Conservation (phyloP, 2,113 vertebrate species). For the Corythornis cristatus region DNA sequence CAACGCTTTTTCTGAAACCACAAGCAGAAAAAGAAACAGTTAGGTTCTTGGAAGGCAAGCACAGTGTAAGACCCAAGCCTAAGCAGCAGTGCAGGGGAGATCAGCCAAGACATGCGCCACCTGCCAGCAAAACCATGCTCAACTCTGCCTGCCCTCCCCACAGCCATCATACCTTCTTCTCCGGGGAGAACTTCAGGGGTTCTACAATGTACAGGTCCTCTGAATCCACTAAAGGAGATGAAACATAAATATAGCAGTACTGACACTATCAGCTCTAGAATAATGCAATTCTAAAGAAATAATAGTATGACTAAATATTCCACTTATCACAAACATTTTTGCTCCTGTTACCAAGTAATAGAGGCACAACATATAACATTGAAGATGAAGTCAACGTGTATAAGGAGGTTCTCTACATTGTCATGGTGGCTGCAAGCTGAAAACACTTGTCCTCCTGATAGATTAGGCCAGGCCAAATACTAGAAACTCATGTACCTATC, state of each 20-base stretch:
- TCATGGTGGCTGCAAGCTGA: not conserved
- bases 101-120: not conserved
- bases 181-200: conserved; percentile 97
- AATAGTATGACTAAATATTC: not conserved
- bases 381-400: not conserved
- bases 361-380: not conserved
- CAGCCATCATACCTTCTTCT: conserved; percentile 92
- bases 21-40: not conserved
- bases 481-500: not conserved
- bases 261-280: not conserved
- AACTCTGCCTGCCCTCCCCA: not conserved
- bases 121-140: not conserved
- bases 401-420: not conserved
- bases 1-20: conserved; percentile 90
- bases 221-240: conserved; percentile 86
- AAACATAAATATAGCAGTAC: not conserved
- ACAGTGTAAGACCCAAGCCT: not conserved
- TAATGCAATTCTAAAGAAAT: not conserved
- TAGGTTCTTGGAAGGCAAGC: not conserved
- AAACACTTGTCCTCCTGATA: not conserved
- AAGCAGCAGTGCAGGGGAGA: not conserved
- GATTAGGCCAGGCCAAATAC: not conserved
- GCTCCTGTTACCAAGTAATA: fast-evolving
- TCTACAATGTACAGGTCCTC: conserved; percentile 99
- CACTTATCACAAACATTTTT: not conserved